Percentiles rank a stretch among this genome's conserved stretches.
phyloP scores from a whole-genome alignment of 64 coral and sea anemone species.

The Montipora efflorescens region DNA sequence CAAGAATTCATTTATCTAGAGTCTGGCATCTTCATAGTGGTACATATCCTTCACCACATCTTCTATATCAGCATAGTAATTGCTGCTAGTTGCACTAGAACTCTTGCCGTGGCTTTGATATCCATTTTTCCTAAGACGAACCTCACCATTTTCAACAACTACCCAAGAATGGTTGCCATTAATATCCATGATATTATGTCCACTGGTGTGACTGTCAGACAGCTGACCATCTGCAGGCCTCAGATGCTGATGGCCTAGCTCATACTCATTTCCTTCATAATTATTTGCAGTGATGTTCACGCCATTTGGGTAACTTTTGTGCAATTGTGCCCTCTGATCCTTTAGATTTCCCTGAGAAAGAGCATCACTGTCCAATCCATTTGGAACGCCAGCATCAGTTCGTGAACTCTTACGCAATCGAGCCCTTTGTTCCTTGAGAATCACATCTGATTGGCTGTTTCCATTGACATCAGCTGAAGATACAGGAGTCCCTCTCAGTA shows the following conservation, averaged over 20 bases:
- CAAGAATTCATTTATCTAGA: not conserved
- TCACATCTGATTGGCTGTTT: not conserved
- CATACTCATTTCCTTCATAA: not conserved
- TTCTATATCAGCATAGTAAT: slow-evolving; percentile 90
- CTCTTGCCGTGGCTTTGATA: slow-evolving; percentile 47
- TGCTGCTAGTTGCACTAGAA: slow-evolving; percentile 80
- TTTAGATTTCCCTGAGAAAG: slow-evolving; percentile 13
- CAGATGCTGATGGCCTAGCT: slow-evolving; percentile 29
- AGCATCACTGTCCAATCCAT: not conserved
- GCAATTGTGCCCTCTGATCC: slow-evolving; percentile 25
- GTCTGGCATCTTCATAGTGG: slow-evolving; percentile 15
- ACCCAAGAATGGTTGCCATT: not conserved
- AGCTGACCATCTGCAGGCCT: slow-evolving; percentile 1
- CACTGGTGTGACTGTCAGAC: not conserved
- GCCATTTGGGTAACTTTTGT: not conserved
- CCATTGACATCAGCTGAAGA: not conserved
- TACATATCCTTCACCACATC: slow-evolving; percentile 71
- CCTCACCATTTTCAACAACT: slow-evolving; percentile 22
- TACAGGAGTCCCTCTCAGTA: not conserved
- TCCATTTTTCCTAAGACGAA: slow-evolving; percentile 28
- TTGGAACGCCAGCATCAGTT: not conserved
- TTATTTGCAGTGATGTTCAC: not conserved
- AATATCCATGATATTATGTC: not conserved
- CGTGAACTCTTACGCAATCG: slow-evolving; percentile 34
- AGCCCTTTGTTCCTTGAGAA: slow-evolving; percentile 37